Base-by-base conservation (phyloP, 2,888 invertebrate species). In the Yponomeuta plumbellus region DNA sequence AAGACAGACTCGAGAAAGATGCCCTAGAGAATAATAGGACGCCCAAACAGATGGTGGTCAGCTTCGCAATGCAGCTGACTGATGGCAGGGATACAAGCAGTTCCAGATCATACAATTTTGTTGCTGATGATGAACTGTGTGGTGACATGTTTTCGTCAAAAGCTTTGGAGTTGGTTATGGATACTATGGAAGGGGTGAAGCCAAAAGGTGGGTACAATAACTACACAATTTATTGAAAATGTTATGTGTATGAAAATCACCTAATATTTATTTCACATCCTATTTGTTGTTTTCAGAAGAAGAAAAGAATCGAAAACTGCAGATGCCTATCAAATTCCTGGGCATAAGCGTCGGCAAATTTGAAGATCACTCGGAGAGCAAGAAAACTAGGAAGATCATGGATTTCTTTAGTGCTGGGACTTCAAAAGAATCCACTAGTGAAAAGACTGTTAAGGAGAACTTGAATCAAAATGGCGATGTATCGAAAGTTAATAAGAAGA, bases 301-400 rank as follows among this genome's bases (percentile, higher is more conserved):
- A 44, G 89, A 88, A 74, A 63, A 64, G 11, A 85, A 89, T 66
- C 80, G 86, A 72, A 80, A 73, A 72, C 73, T 91, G 62, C 86
- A 82, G 77, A 80, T 94, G 71, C 91, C 94, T 0, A 92, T 97
- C 20, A 94, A 92, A 69, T 94, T 94, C 80, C 83, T 97, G 21
- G 95, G 96, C 0, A 91, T 97, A n/a, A 95, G 95, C 76, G 95
- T 94, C 17, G 94, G 95, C 0, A 96, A 96, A 80, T 97, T 97
- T 83, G 94, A 94, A 80, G 93, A 94, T 64, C 82, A 84, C 66
- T 70, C 85, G 65, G 88, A 92, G 11, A 80, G 67, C 67, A 92
- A 92, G 69, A 93, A 92, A 78, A 91, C 88, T 10, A 93, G 85
- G 71, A 92, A 90, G 67, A 92, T 94, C 62, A 85, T 92, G 61